phyloP scores from a whole-genome alignment of 2,888 invertebrate species.

The Allophyes oxyacanthae region DNA sequence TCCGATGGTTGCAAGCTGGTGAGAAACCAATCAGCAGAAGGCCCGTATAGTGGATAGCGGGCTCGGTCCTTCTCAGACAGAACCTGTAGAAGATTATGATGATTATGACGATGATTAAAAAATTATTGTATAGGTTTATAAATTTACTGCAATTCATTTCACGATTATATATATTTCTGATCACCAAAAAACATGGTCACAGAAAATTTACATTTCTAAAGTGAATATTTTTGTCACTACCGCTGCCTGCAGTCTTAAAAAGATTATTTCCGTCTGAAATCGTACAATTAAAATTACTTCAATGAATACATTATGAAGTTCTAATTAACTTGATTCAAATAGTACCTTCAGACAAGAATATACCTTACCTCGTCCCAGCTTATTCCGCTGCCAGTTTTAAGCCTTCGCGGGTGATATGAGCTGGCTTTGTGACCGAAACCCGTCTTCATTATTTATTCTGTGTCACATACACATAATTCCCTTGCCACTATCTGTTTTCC shows the following conservation, averaged over 20 bases:
- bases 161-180: too few species aligned
- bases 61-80: too few species aligned
- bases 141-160: too few species aligned
- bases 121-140: too few species aligned
- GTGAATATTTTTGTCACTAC: too few species aligned
- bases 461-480: constrained; percentile 59
- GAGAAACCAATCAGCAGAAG: too few species aligned
- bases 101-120: too few species aligned
- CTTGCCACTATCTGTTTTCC: constrained; percentile 52
- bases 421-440: constrained; percentile 63
- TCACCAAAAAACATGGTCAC: too few species aligned
- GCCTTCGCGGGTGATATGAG: constrained; percentile 63
- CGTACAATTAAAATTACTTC: constrained; percentile 41
- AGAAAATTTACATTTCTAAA: too few species aligned
- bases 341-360: constrained; percentile 41
- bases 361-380: constrained; percentile 54
- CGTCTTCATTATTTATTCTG: constrained; percentile 70
- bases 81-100: too few species aligned
- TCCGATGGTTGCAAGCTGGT: too few species aligned
- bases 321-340: constrained; percentile 50
- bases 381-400: constrained; percentile 67
- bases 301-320: constrained; percentile 48
- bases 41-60: too few species aligned
- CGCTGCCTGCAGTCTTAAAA: not conserved
- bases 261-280: constrained; percentile 13